phyloP scores from a whole-genome alignment of 1,140 invertebrate species.

The Drosophila miranda region DNA sequence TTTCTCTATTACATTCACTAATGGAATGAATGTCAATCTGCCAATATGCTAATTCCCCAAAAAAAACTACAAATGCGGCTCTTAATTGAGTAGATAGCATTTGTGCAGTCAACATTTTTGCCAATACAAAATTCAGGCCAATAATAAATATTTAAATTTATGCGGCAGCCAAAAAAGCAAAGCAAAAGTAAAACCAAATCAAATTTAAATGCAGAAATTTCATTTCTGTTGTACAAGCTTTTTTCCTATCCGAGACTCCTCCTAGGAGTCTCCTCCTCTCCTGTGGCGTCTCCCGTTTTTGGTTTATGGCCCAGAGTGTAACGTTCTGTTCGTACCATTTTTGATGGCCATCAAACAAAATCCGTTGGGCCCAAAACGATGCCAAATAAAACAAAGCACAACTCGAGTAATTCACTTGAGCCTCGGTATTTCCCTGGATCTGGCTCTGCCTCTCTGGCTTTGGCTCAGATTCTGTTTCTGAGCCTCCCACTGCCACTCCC shows the following conservation, averaged over 20 bases:
- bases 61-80: conserved; percentile 17
- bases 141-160: conserved; percentile 35
- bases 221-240: conserved; percentile 1
- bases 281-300: conserved; percentile 14
- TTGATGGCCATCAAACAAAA: conserved; percentile 68
- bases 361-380: conserved; percentile 38
- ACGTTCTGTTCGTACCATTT: conserved; percentile 41
- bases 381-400: conserved; percentile 68
- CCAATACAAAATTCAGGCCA: conserved; percentile 19
- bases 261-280: conserved; percentile 2
- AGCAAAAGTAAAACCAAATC: conserved; percentile 18
- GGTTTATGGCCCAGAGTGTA: conserved; percentile 19
- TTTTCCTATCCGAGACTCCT: conserved; percentile 13
- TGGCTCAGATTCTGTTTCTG: too few relatives aligned
- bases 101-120: conserved; percentile 7
- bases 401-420: conserved; percentile 70
- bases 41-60: conserved; percentile 33
- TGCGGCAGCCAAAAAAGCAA: conserved; percentile 3
- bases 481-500: neutral
- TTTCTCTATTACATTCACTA: too few relatives aligned
- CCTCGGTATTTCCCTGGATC: conserved; percentile 32
- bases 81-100: conserved; percentile 45
- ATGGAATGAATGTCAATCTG: neutral
- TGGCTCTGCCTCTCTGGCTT: too few relatives aligned
- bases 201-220: conserved; percentile 10